phyloP scores from a whole-genome alignment of 2,113 vertebrate species.

The Trichechus manatus region DNA sequence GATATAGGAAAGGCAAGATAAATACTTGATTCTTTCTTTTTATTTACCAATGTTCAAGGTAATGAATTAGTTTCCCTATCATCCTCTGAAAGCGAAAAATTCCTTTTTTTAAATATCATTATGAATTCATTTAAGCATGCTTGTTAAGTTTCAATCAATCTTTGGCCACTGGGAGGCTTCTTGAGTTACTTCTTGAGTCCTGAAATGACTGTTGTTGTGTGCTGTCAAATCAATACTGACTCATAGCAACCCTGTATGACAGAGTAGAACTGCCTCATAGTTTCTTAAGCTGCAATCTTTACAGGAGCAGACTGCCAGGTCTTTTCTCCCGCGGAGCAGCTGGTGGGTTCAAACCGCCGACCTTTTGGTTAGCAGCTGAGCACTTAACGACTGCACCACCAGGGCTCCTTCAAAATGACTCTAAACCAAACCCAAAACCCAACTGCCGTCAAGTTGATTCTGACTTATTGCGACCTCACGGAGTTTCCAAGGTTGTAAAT shows the following conservation, averaged over 20 bases:
- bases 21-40: neutral
- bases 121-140: constrained; percentile 25
- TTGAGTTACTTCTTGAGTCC: neutral
- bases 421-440: too few species aligned
- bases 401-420: too few species aligned
- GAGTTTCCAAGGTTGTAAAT: neutral
- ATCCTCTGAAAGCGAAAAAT: neutral
- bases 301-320: neutral
- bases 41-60: neutral
- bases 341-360: too few species aligned
- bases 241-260: neutral
- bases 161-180: neutral
- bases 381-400: too few species aligned
- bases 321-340: too few species aligned
- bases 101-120: neutral
- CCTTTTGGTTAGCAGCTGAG: too few species aligned
- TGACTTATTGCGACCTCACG: too few species aligned
- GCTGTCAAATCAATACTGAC: neutral
- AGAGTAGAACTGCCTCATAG: neutral
- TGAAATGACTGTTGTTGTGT: neutral
- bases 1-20: neutral
- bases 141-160: neutral
- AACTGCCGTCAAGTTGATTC: too few species aligned
- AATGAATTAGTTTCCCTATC: neutral
- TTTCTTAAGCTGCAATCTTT: neutral